Base-by-base conservation (phyloP, 2,113 vertebrate species). In the Urocolius indicus region DNA sequence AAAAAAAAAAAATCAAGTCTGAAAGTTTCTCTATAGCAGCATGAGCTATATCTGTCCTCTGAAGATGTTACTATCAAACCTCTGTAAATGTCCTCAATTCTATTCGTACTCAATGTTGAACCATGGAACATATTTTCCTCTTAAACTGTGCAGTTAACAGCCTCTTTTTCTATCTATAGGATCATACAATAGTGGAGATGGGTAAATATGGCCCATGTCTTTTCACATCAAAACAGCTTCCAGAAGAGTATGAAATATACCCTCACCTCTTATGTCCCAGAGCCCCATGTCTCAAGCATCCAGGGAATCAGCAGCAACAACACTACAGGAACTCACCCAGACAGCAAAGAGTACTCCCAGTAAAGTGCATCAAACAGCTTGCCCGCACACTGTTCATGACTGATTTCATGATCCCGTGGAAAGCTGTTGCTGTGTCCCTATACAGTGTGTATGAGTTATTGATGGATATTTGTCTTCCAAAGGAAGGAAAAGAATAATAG, bases 211-310 rank as follows among this genome's bases (percentile, higher is more conserved):
- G 6, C 16, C 63, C 49, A 38, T 52, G 80, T 77, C 11, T 89
- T 93, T 84, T 30, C 36, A 41, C 18, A 55, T 14, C n/a, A 54
- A n/a, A 94, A 49, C 23, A 72, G 26, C 19, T 65, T 57, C n/a
- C 36, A 54, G 49, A 84, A 65, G 27, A 72, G 6, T 32, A 41
- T 27, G 24, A 72, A 65, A 68, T 62, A 79, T 30, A 6, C 13
- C 18, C 67, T 86, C 29, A 27, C 34, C 30, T 62, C 30, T 59
- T 38, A 22, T 9, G 29, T 80, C 54, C 41, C 57, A 80, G 11
- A 73, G 22, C 2, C 0, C 13, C 61, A 49, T 0, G 0, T 61
- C 45, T 80, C 72, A 86, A 63, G 32, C 20, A 83, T 19, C 17
- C 26, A 61, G 80, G 29, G n/a, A 48, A 43, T 84, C 55, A 58